Base-by-base conservation (phyloP, 2,113 vertebrate species). In the Microcebus ravelobensis region DNA sequence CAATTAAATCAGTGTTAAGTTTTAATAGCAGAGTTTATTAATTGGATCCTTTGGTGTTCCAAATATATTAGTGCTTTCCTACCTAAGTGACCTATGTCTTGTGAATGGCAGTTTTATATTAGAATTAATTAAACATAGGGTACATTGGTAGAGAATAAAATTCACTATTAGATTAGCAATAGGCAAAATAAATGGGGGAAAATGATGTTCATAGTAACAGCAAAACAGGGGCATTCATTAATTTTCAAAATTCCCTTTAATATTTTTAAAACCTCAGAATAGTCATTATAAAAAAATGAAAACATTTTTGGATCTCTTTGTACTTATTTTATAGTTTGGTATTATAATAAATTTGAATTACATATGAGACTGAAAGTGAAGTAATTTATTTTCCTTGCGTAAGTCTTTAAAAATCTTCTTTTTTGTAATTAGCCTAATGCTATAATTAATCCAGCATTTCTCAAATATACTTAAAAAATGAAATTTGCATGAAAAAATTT, bases 101-200 rank as follows among this genome's bases (percentile, higher is more conserved):
- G 15, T 45, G 55, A 92, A 79, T 83, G 15, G n/a, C 25, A 52
- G 8, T 76, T 92, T 63, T 92, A 74, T 73, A 80, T 85, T 65
- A 63, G 31, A 77, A 82, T 86, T 81, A 87, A 71, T 77, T 93
- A 91, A 95, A 91, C 25, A 42, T 61, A 73, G 20, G 68, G 20
- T 36, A 9, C 36, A 52, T 73, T 95, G 55, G 57, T 67, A 77
- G 29, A 73, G 36, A 79, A 86, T 68, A 7, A 55, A 42, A 81
- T 48, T 80, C 13, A 80, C 8, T 65, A 12, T 92, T 80, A 48
- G 5, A 85, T 88, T 65, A 68, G 2, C 15, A 96, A 7, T 50
- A 74, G 67, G 12, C 27, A 81, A n/a, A 12, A 59, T 42, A 74
- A 80, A 70, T 15, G 25, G 11, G 55, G 13, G 11, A 61, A 63